Evolutionary conservation across 2,797 vertebrate genomes (phyloP), one percentile per base, ranked within the genome.

Genomic region (Nyctibius grandis): DNA sequence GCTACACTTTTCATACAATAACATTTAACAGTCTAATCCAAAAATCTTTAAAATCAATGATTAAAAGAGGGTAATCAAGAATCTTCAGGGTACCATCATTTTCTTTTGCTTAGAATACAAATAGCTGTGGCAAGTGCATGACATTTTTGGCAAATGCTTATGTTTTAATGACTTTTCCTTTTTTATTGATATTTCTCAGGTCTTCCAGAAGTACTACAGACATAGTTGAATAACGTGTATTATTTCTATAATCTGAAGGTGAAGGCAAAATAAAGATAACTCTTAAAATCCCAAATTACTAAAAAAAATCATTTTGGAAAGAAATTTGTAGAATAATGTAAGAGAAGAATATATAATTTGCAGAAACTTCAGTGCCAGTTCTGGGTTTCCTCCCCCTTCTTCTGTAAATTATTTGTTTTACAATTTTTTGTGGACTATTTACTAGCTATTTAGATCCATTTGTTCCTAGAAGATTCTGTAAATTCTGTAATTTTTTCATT

Each of bases 361-460:
- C 6, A 85, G 42, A 94, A 75, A 44, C 4, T 69, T 87, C 15
- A 33, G 31, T 33, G 19, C 54, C 5, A 53, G 20, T 59, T 54
- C 31, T 45, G 33, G 5, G 0, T 40, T 79, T 65, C 9, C 6
- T 56, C 8, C 5, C 5, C 8, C 16, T 34, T 44, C 38, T 76
- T 54, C 21, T 64, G 12, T 29, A 42, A 56, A 61, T n/a, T 1
- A 28, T 29, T 42, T 34, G 2, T 7, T 81, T 60, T 34, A 54
- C 9, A 54, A 4, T 1, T 44, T 61, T 47, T 38, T 48, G 8
- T 6, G 15, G 4, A 2, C 0, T 59, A n/a, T 69, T 78, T 50
- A 23, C 20, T 26, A 60, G 5, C 1, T 75, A 57, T 48, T 70
- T 67, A 14, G 9, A 26, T 16, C 7, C 57, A 23, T 59, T 79